Base-by-base conservation (phyloP, 2,888 invertebrate genomes). In the Mayetiola destructor region DNA sequence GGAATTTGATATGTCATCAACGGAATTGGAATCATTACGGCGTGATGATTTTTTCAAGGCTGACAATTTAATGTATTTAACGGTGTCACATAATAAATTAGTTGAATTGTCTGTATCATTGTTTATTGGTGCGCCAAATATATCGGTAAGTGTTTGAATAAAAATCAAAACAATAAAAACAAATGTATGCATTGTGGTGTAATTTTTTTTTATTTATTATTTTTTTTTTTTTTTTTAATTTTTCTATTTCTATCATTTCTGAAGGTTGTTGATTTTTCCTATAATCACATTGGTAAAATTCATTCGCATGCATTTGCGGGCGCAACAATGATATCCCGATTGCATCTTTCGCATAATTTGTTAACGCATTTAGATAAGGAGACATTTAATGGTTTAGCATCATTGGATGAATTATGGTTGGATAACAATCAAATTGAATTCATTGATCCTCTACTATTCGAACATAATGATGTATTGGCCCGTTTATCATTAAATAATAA, bases 31-130 rank as follows among this genome's bases (percentile, higher is more conserved):
- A 56, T 72, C 70, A 53, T 62, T 71, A 8, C 66, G 68, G 0
- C 60, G 72, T 2, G 69, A 70, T 55, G 69, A 69, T 0, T 71
- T 71, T 35, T 66, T 67, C 4, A 65, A 68, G 5, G 71, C 72
- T 8, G 66, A 64, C 21, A 66, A 66, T 36, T 55, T 71, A 52
- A 66, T 67, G 0, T 66, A 65, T 12, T 58, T 71, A 18, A 70
- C 70, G 57, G 60, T 69, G 61, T 66, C 67, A 59, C 66, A 69
- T 59, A 71, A 71, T 60, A 66, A 68, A 55, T 64, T 71, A 12
- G 68, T 68, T 2, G 64, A 67, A 36, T 64, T 71, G 14, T 66
- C 65, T 57, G 68, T 70, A 0, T 71, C 71, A 0, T 69, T 68
- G 0, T 71, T 71, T 32, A 66, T 66, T 52, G 72, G 69, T 1